Evolutionary conservation across 2,113 vertebrate genomes (phyloP), one percentile per base, ranked within the genome.

Genomic region (rabbit (Oryctolagus cuniculus)): DNA sequence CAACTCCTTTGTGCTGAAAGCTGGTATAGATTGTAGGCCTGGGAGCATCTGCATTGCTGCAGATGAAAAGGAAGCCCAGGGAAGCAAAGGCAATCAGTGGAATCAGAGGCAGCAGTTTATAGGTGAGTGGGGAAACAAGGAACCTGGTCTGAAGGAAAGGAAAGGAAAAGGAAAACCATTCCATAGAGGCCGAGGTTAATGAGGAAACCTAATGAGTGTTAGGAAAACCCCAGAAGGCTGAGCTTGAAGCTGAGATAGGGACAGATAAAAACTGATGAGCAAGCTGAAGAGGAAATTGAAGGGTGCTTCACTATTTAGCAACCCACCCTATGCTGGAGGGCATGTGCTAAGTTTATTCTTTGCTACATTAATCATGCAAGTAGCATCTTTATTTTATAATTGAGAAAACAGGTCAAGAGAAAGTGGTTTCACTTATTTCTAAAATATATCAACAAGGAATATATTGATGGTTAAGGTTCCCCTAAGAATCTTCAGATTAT

Each of bases 61-160:
- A 75, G 70, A 83, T 4, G 3, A 91, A 79, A 75, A 73, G 80
- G 85, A 31, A 81, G 82, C 24, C 53, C 58, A 87, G 58, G 81
- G 72, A 90, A 64, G 2, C 21, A 2, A 49, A 77, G 49, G 75
- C 55, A 21, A 15, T 36, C 38, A 79, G 75, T 10, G 87, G 92
- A 92, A 49, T 61, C 61, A 64, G 13, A 91, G 66, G 36, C 58
- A 78, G n/a, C 25, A 44, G n/a, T 66, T 93, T 87, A 70, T 75
- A 79, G 83, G 49, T 86, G 61, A 64, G 25, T 95, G 38, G 95
- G 87, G 31, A 85, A 94, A 96, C 58, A 78, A 6, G 34, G 89
- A 38, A 36, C 67, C 44, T 44, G 44, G 44, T 44, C 5, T 5
- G 44, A 6, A 7, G 44, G 44, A 6, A 7, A 44, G 44, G 5